Evolutionary conservation across 37 sponge, comb jelly and placozoan genomes (phyloP).

Genomic region (Cliona cf. orientalis): DNA sequence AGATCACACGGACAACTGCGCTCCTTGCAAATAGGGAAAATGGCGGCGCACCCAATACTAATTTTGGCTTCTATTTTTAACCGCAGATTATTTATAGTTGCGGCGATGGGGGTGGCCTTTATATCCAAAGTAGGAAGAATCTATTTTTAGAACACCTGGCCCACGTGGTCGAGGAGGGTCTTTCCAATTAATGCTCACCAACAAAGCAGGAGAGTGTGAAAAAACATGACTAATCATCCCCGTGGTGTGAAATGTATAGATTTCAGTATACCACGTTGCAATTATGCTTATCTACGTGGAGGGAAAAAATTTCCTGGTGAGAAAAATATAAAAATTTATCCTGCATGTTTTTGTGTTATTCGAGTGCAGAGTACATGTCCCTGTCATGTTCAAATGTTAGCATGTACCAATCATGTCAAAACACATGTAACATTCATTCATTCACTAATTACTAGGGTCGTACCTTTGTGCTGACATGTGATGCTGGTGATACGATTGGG

Average conservation of each 20-base stretch:
- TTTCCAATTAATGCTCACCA: background rate
- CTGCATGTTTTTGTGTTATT: too few species aligned
- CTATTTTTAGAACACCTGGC: conserved; percentile 35
- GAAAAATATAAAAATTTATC: too few species aligned
- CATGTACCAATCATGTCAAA: too few species aligned
- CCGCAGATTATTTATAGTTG: conserved; percentile 20
- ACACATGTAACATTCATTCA: too few species aligned
- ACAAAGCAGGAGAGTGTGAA: too few species aligned
- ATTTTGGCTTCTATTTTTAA: conserved; percentile 25
- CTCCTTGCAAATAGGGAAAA: background rate
- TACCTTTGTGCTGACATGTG: too few species aligned
- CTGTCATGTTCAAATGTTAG: too few species aligned
- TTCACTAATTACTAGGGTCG: too few species aligned
- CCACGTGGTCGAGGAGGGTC: background rate
- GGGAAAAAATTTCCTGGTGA: background rate
- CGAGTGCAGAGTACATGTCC: too few species aligned
- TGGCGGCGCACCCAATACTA: conserved; percentile 49
- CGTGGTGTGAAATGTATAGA: background rate
- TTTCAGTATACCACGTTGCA: background rate
- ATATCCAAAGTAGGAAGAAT: conserved; percentile 9
- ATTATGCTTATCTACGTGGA: background rate
- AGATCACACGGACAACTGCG: background rate
- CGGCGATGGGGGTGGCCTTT: too few species aligned
- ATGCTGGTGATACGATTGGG: background rate
- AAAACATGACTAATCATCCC: background rate